These are phyloP conservation scores for Aethina tumida DNA, from an alignment of 1,140 invertebrate genomes.

Conservation along the genomic window DNA sequence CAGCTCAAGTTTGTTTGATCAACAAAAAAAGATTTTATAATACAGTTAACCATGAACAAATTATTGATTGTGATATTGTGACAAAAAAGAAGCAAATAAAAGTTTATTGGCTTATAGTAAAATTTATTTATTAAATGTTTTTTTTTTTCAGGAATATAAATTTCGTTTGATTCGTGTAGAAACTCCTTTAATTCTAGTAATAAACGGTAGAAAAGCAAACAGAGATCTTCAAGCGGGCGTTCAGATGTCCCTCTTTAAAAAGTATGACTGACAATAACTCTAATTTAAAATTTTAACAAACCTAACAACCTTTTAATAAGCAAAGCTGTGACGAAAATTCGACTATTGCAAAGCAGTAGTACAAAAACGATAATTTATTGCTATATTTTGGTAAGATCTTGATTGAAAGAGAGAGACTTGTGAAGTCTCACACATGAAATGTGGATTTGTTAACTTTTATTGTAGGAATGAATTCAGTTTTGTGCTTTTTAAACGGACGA, in stretches of 20 bases:
- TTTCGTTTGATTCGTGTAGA: conserved; percentile 66
- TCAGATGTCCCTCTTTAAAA: conserved; percentile 33
- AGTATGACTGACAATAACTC: conserved; percentile 26
- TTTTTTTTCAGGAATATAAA: conserved; percentile 52
- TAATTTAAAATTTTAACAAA: conserved; percentile 1
- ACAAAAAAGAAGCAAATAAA: background rate
- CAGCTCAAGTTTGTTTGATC: conserved; percentile 4
- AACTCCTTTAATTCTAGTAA: conserved; percentile 60
- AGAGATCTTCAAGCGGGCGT: conserved; percentile 56
- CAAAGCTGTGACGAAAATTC: no score
- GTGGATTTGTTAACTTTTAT: no score
- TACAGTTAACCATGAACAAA: conserved; percentile 1
- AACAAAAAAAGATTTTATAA: no score
- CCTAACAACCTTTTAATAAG: no score
- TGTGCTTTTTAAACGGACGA: no score
- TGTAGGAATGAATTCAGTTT: no score
- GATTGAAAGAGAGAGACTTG: no score
- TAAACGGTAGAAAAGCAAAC: conserved; percentile 64
- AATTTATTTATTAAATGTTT: conserved; percentile 2
- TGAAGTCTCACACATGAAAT: no score
- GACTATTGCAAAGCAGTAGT: no score
- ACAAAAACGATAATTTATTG: no score
- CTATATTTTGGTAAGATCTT: no score
- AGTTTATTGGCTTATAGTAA: background rate
- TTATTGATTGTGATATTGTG: conserved; percentile 6